Evolutionary conservation across 2,797 vertebrate genomes (phyloP).

Genomic region (Falco peregrinus): DNA sequence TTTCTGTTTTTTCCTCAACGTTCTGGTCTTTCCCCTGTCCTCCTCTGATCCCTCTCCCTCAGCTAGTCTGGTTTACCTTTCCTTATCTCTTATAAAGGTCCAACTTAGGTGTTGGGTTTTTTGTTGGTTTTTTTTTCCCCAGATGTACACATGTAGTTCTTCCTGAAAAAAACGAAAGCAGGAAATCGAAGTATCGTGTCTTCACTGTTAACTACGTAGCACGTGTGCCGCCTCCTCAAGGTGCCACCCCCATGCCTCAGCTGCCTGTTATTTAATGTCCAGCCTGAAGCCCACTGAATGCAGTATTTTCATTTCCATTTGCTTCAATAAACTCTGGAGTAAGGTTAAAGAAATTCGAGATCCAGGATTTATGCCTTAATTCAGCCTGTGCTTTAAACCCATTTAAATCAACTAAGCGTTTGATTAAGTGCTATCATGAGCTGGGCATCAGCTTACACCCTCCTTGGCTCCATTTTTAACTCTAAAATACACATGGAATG

Average conservation of each 20-base stretch:
- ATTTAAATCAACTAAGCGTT: neutral
- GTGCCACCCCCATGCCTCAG: neutral
- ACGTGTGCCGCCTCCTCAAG: accelerated
- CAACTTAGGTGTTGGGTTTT: neutral
- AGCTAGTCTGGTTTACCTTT: neutral
- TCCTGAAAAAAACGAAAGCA: neutral
- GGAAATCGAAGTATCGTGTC: neutral
- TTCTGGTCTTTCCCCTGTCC: neutral
- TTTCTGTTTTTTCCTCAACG: neutral
- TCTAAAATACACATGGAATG: neutral
- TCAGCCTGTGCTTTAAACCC: neutral
- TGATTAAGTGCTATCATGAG: neutral
- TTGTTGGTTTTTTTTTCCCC: too few species aligned
- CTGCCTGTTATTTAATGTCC: neutral
- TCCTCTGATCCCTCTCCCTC: neutral
- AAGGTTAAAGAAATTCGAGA: neutral
- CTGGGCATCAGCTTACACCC: neutral
- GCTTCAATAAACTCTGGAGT: neutral
- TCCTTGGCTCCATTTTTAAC: neutral
- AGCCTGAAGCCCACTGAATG: neutral
- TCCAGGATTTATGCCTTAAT: neutral
- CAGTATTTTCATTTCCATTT: neutral
- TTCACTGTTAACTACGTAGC: neutral
- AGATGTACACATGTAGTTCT: neutral
- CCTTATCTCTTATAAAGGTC: neutral